Evolutionary conservation across 2,797 vertebrate genomes (phyloP).

Genomic region (Ataeniobius toweri): DNA sequence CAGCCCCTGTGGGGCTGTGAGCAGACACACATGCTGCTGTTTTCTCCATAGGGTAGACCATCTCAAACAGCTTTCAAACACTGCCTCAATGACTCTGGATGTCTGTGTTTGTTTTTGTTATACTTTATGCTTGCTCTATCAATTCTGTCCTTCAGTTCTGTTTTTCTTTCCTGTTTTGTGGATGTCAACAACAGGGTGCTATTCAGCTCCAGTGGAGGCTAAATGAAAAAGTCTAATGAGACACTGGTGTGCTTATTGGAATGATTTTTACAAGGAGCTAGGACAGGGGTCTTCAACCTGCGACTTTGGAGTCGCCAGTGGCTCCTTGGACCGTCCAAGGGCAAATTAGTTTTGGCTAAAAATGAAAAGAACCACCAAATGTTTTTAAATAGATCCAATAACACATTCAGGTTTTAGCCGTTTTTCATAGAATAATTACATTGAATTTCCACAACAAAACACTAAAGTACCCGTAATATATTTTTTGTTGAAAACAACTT

Average conservation of each 20-base stretch:
- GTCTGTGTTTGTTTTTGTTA: constrained; percentile 77
- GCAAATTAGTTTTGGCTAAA: too few relatives aligned
- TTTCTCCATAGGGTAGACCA: constrained; percentile 69
- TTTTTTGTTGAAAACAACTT: not conserved
- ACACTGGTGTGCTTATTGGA: constrained; percentile 10
- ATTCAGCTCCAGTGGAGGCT: constrained; percentile 39
- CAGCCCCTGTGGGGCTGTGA: constrained; percentile 71
- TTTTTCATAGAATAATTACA: too few relatives aligned
- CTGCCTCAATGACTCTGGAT: constrained; percentile 72
- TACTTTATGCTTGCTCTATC: constrained; percentile 35
- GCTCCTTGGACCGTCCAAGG: too few relatives aligned
- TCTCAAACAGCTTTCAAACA: constrained; percentile 65
- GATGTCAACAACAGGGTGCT: constrained; percentile 58
- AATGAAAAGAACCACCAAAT: too few relatives aligned
- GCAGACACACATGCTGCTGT: constrained; percentile 73
- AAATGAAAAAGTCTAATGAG: constrained; percentile 9
- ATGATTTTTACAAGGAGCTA: not conserved
- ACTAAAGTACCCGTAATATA: not conserved
- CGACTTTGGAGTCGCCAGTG: too few relatives aligned
- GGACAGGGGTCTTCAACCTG: not conserved
- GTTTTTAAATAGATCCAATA: not conserved
- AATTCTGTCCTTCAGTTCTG: constrained; percentile 33
- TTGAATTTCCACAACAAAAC: not conserved
- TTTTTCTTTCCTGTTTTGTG: constrained; percentile 43
- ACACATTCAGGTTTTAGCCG: not conserved